Base-by-base conservation (phyloP, 2,113 vertebrate species). In the Hippolais icterina region DNA sequence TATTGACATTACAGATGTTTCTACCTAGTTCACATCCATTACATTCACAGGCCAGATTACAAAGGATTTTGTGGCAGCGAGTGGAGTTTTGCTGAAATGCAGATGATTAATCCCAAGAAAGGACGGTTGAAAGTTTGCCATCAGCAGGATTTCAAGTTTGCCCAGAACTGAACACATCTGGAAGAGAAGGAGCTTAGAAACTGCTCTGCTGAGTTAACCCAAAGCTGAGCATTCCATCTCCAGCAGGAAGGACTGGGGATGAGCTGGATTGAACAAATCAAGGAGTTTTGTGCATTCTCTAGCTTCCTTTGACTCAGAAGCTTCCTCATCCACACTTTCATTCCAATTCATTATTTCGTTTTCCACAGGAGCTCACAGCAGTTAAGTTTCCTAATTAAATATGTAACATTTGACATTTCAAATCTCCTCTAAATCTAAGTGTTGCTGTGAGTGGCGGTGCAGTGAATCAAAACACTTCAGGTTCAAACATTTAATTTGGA, bases 1-100 rank as follows among this genome's bases (percentile, higher is more conserved):
- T 87, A 76, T 69, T 87, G 64, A n/a, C 75, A 83, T 88, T 94
- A 57, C 68, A 92, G 71, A 87, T 74, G 69, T 72, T 60, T 83
- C 80, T 13, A 92, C 76, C 75, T 71, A 72, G 39, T 41, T 85
- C 60, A 39, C 22, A 84, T 63, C 52, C 53, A 1, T 78, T 78
- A 39, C 27, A 56, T 82, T 69, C 76, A 9, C 79, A 64, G 68
- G 25, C 31, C 78, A 63, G 39, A 61, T 77, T 29, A 72, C 59
- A 63, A 69, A 70, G 56, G 29, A 25, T 8, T 86, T 35, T 9
- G 29, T 57, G 37, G 52, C 76, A 88, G 18, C 0, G 0, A 83
- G 59, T 11, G 25, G 12, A 25, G 47, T 81, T 93, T 59, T 84
- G 46, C 37, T 70, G 77, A 89, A 91, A 63, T 59, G 47, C 29